phyloP scores from a whole-genome alignment of 2,797 vertebrate species.

The Channa striata region DNA sequence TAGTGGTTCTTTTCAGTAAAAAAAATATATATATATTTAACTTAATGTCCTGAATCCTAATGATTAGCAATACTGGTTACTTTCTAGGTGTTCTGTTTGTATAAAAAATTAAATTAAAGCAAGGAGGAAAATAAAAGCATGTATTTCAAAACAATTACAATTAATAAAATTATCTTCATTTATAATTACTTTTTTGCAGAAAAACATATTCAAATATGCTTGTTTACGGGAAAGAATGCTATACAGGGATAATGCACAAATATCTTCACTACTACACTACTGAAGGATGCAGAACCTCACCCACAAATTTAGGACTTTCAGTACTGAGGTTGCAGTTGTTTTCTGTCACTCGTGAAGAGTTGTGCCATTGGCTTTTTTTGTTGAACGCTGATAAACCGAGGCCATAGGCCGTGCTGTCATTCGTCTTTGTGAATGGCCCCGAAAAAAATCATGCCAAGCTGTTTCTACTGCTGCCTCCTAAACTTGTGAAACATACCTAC shows the following conservation, averaged over 20 bases:
- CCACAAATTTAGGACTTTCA: neutral
- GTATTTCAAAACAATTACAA: too few species aligned
- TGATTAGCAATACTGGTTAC: too few species aligned
- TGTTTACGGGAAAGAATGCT: neutral
- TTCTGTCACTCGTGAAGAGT: constrained; percentile 47
- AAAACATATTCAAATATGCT: neutral
- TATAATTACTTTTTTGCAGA: neutral
- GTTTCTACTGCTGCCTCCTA: constrained; percentile 23
- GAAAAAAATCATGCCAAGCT: constrained; percentile 38
- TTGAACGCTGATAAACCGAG: constrained; percentile 14
- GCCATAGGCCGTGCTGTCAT: constrained; percentile 35
- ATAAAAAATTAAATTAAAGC: too few species aligned
- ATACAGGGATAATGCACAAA: neutral
- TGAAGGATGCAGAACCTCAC: neutral
- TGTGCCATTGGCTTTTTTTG: too few species aligned
- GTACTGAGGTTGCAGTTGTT: constrained; percentile 4
- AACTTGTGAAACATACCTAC: constrained; percentile 33
- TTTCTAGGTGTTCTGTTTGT: too few species aligned
- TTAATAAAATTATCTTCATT: too few species aligned
- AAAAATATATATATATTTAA: too few species aligned
- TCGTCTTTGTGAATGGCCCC: constrained; percentile 41
- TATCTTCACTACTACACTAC: too few species aligned
- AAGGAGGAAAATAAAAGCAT: too few species aligned
- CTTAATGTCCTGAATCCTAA: too few species aligned
- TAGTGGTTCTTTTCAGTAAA: too few species aligned